Evolutionary conservation across 2,797 vertebrate genomes (phyloP).

Genomic region (Leuciscus waleckii): DNA sequence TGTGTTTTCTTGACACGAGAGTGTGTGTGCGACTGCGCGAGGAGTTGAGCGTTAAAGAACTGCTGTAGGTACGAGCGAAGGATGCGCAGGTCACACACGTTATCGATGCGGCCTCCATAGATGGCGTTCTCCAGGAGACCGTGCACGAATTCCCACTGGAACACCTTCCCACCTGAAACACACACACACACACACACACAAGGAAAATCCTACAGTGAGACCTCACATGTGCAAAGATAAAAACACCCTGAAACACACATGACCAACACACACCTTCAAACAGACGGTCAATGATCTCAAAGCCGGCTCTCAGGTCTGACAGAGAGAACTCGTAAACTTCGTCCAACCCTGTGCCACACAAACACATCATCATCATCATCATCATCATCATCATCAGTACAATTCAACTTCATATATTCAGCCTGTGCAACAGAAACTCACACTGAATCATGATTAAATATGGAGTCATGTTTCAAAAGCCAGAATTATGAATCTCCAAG

Average conservation of each 20-base stretch:
- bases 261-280: constrained; percentile 86
- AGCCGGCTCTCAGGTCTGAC: constrained; percentile 93
- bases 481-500: not conserved
- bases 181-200: not conserved
- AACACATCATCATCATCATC: constrained; percentile 21
- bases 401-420: not conserved
- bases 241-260: not conserved
- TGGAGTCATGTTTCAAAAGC: not conserved
- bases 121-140: constrained; percentile 94
- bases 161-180: constrained; percentile 81
- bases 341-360: constrained; percentile 89
- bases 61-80: constrained; percentile 94
- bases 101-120: constrained; percentile 95
- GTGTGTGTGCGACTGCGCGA: constrained; percentile 68
- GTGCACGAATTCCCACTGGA: constrained; percentile 94
- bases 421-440: not conserved
- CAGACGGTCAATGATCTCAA: constrained; percentile 91
- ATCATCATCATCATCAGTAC: not conserved
- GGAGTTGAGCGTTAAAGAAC: constrained; percentile 87
- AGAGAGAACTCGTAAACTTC: constrained; percentile 98
- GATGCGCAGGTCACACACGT: constrained; percentile 90
- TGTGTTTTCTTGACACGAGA: constrained; percentile 76
- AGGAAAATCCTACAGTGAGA: not conserved
- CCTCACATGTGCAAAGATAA: not conserved
- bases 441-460: not conserved